A percentile compares a stretch with the other conserved stretches of the same genome.
phyloP scores from a whole-genome alignment of 2,113 vertebrate genomes.

The Macrotis lagotis region DNA sequence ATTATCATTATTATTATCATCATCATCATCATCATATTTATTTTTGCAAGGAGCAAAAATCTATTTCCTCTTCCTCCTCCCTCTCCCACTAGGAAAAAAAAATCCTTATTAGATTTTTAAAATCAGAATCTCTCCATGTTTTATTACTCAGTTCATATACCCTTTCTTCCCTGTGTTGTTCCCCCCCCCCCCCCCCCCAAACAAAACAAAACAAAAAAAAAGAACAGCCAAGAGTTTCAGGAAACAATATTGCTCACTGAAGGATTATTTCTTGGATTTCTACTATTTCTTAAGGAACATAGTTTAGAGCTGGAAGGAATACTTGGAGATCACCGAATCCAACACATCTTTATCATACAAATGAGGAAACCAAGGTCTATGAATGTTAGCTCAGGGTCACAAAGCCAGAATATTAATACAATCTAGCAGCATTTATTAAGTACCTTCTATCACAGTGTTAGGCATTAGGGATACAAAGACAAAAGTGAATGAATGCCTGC shows the following conservation, averaged over 20 bases:
- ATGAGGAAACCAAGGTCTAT: neutral
- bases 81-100: neutral
- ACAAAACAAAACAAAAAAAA: too few relatives aligned
- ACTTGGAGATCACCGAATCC: neutral
- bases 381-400: neutral
- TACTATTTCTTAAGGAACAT: neutral
- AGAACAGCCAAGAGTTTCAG: neutral
- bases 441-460: neutral
- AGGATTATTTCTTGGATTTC: neutral
- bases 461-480: neutral
- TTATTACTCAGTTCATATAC: neutral
- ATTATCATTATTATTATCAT: too few relatives aligned
- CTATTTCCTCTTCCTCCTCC: neutral
- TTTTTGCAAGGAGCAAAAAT: neutral
- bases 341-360: neutral
- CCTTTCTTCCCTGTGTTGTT: too few relatives aligned
- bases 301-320: neutral
- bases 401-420: neutral
- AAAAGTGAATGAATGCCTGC: neutral
- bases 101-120: neutral
- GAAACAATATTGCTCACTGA: neutral
- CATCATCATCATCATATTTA: too few relatives aligned
- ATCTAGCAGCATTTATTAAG: neutral
- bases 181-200: neutral
- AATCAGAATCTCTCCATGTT: too few relatives aligned